Evolutionary conservation across 2,113 vertebrate species (phyloP).

Genomic region (Phoxinus phoxinus): DNA sequence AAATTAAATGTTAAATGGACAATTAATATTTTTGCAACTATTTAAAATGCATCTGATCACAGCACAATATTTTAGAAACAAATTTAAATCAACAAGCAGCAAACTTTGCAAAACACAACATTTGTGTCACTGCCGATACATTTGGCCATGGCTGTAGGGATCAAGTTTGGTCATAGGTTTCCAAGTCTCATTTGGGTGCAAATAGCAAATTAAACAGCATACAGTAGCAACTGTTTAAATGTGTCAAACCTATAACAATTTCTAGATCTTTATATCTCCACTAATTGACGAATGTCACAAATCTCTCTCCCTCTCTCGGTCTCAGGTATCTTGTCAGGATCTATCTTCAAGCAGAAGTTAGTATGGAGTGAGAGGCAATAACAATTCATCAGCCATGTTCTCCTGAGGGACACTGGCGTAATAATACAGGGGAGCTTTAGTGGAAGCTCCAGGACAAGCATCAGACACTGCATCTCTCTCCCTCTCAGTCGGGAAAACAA

Average conservation of each 20-base stretch:
- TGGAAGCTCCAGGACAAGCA: constrained; percentile 43
- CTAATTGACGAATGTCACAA: not conserved
- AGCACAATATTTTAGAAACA: too few species aligned
- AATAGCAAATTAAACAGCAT: not conserved
- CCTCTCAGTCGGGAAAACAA: constrained; percentile 47
- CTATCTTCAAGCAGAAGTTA: constrained; percentile 41
- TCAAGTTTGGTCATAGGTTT: not conserved
- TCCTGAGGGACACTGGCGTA: constrained; percentile 47
- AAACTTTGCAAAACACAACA: too few species aligned
- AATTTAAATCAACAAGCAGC: too few species aligned
- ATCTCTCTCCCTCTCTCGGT: not conserved
- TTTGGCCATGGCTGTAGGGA: not conserved
- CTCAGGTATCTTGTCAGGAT: constrained; percentile 49
- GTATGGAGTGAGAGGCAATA: constrained; percentile 47
- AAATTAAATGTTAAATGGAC: too few species aligned
- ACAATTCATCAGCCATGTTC: constrained; percentile 57
- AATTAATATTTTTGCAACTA: too few species aligned
- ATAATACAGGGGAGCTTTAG: constrained; percentile 48
- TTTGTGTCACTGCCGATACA: too few species aligned
- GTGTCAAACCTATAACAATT: not conserved
- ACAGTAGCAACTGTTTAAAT: not conserved
- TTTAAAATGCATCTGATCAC: too few species aligned
- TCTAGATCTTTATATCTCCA: not conserved
- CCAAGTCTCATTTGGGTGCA: too few species aligned
- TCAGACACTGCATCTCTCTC: constrained; percentile 46